Evolutionary conservation across 2,797 vertebrate genomes (phyloP), one percentile per base, ranked within the genome.

Genomic region (Anguilla marmorata): DNA sequence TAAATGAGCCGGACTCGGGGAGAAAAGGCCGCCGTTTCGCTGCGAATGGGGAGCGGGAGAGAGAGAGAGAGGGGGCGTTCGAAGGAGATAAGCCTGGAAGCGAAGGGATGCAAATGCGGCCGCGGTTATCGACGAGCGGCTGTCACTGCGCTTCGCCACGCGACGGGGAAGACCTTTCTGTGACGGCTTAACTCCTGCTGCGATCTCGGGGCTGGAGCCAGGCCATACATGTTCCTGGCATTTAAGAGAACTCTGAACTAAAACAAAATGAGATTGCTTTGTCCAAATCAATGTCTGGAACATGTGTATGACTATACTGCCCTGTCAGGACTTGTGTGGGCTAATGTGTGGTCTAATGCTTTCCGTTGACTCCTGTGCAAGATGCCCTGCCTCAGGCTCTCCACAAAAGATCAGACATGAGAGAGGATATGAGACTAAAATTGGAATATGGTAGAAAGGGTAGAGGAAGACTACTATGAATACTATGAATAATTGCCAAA

Each of bases 181-280:
- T 85, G 54, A 24, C 48, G 88, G 83, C 69, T 66, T 50, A 86
- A 89, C 1, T 82, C 50, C 33, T 82, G 11, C 86, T 69, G 86
- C 85, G 89, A 89, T 54, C 45, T 76, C 66, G 85, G 37, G 86
- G 84, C 80, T 60, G 66, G 56, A 88, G 91, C 76, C 86, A 87
- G 86, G 85, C 86, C 86, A 88, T 92, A 91, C 93, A 87, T 87
- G 89, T 91, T 91, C 90, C 90, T 86, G 0, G 19, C 72, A 91
- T 94, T 93, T 95, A 91, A 92, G 94, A 93, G 91, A 92, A 91
- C 92, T 91, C 92, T 88, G 91, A 89, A 92, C 80, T 89, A 89
- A 52, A 83, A 66, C 60, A 45, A 69, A 69, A 72, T 89, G 90
- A 93, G 91, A 91, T 82, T 69, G 82, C 69, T 76, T 60, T 41